Evolutionary conservation across 2,888 invertebrate genomes (phyloP), one percentile per base, ranked within the genome.

Genomic region (Pyrocoelia pectoralis): DNA sequence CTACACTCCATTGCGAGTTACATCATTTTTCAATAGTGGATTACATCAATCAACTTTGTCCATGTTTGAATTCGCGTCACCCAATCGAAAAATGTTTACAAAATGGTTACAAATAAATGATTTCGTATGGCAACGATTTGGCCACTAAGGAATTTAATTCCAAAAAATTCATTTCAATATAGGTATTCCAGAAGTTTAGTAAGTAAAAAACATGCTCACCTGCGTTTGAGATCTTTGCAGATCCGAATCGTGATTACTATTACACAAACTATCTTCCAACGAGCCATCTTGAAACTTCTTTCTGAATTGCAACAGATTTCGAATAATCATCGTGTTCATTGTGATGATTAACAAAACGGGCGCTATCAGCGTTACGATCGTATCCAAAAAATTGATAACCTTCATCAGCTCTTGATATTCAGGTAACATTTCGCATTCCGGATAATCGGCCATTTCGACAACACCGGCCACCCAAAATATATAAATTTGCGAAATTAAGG

Each of bases 241-340:
- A 64, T 83, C 83, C 0, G 81, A 80, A 17, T 80, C 75, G 19
- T 80, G 80, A 28, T 76, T 78, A 3, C 74, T 74, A 8, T 74
- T 75, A 14, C 76, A 67, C 14, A 70, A 53, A 48, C 61, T 77
- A 41, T 78, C 78, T 51, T 77, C 78, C n/a, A 73, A 38, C 9
- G 76, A 74, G 1, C 77, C 73, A 18, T 77, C 75, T 65, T 80
- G 78, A 71, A 84, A 83, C 43, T 79, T 75, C 41, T 79, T 78
- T 40, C 83, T 79, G 67, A 86, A 86, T 57, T 77, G 74, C 51
- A 84, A 73, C 33, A 86, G 75, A 70, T 84, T 85, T 41, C 83
- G 77, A 40, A 85, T 86, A 51, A 89, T 88, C 83, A 87, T 84
- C 0, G 85, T 81, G 73, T 89, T 89, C 85, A 89, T 87, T 46